Conservation (phyloP, 2,113 vertebrate species). For the Galeopterus variegatus region DNA sequence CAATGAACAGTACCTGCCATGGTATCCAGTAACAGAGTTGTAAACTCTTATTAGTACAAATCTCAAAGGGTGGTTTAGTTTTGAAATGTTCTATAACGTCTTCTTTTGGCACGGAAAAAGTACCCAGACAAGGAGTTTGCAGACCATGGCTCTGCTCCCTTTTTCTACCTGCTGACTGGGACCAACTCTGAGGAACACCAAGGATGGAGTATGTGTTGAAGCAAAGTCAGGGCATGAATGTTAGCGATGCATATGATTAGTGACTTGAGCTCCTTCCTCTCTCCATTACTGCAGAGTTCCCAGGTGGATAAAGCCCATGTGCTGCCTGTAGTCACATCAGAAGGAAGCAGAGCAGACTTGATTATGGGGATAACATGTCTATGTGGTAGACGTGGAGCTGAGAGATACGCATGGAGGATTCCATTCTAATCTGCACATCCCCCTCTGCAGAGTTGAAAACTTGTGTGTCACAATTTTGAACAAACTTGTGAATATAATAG, state of each 20-base stretch:
- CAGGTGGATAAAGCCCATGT: background rate
- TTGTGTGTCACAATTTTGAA: background rate
- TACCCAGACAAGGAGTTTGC: background rate
- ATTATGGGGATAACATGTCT: background rate
- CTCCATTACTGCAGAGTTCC: background rate
- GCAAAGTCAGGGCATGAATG: background rate
- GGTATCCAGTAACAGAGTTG: background rate
- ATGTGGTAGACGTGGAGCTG: background rate
- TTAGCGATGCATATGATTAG: background rate
- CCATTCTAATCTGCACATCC: background rate
- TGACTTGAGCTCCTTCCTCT: background rate
- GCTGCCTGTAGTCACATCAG: background rate
- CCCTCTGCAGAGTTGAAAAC: background rate
- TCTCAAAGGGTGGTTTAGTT: conserved; percentile 23
- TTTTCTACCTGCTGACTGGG: background rate
- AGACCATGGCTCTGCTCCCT: background rate
- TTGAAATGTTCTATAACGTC: background rate
- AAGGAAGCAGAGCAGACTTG: background rate
- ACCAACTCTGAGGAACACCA: background rate
- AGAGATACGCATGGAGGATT: background rate
- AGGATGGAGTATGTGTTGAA: background rate
- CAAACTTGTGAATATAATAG: background rate
- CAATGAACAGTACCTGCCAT: background rate
- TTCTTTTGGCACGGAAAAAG: background rate
- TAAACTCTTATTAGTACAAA: background rate